A percentile compares a stretch with the other conserved stretches of the same genome.
phyloP scores from a whole-genome alignment of 1,140 invertebrate genomes.

The Dendroctonus valens region DNA sequence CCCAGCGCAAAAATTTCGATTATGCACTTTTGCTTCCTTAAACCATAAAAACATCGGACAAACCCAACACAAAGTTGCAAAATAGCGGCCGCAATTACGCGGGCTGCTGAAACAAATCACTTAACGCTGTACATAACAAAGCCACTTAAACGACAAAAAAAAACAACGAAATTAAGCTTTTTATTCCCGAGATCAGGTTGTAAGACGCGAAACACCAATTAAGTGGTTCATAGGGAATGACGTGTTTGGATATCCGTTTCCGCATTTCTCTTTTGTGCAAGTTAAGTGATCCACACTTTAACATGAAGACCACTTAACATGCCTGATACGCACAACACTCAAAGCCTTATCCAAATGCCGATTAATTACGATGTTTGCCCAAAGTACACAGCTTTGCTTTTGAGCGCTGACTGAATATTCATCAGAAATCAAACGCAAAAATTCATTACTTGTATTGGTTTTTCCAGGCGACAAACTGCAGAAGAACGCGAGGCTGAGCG shows the following conservation, averaged over 20 bases:
- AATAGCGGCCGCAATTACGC: no score
- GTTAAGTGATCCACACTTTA: neutral
- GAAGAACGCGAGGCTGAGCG: constrained; percentile 95
- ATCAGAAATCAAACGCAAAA: no score
- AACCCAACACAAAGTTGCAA: no score
- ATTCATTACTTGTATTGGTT: constrained; percentile 34
- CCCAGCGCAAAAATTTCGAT: no score
- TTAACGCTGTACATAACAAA: neutral
- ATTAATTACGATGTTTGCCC: neutral
- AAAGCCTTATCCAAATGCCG: neutral
- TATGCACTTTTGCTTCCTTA: no score
- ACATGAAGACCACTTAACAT: constrained; percentile 1
- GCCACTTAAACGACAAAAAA: neutral
- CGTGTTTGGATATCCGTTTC: constrained; percentile 1
- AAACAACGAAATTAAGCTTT: constrained; percentile 2
- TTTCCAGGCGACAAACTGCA: constrained; percentile 90
- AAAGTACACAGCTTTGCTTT: neutral
- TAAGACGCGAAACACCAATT: neutral
- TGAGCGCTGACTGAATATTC: neutral
- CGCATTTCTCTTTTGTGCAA: neutral
- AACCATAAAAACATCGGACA: no score
- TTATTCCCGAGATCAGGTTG: neutral
- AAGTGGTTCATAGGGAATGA: neutral
- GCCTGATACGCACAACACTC: neutral
- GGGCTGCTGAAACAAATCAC: no score